Percentiles rank a stretch among this genome's conserved stretches.
Conservation (phyloP, 2,113 vertebrate genomes). For the Cricetomys ansorgei region DNA sequence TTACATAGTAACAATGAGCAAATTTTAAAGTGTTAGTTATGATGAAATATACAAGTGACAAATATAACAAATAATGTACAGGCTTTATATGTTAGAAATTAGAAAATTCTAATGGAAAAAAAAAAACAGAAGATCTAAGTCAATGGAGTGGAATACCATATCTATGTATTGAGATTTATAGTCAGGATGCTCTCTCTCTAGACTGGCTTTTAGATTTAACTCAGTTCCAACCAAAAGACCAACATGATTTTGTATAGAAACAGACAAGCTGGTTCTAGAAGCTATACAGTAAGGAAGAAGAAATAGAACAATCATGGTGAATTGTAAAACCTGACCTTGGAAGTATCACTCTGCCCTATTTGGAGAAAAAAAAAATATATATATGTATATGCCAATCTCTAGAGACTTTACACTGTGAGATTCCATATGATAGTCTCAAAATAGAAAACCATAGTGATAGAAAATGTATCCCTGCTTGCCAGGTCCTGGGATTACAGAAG, state of each 20-base stretch:
- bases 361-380: background rate
- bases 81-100: background rate
- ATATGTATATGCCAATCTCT: background rate
- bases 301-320: background rate
- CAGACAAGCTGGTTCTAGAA: background rate
- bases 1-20: background rate
- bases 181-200: background rate
- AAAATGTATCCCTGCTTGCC: background rate
- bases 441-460: background rate
- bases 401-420: background rate
- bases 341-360: background rate
- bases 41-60: background rate
- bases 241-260: background rate
- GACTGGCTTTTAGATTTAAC: background rate
- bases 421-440: background rate
- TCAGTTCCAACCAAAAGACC: background rate
- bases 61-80: background rate
- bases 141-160: background rate
- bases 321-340: background rate
- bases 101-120: conserved; percentile 16
- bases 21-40: background rate
- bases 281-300: background rate
- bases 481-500: background rate
- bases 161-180: background rate
- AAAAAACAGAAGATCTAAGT: background rate